These are phyloP conservation scores for Phylloscopus whistleri DNA, from an alignment of 2,113 vertebrate genomes.

Conservation along the genomic window DNA sequence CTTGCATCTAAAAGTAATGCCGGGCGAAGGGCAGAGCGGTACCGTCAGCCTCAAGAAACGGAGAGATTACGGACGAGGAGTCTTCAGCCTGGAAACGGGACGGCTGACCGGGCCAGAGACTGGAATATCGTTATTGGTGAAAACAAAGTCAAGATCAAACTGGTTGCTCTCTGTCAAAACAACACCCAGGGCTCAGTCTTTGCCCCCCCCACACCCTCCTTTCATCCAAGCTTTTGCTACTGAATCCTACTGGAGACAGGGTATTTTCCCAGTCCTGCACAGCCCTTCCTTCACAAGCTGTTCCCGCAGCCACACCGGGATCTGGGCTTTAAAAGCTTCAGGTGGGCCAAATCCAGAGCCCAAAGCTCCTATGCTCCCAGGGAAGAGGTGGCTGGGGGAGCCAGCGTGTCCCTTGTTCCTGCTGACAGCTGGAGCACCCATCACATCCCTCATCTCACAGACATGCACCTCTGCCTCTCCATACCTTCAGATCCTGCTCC, in stretches of 20 bases:
- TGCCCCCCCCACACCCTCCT: neutral
- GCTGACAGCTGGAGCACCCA: neutral
- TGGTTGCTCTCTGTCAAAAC: neutral
- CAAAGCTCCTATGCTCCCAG: neutral
- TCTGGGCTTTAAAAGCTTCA: neutral
- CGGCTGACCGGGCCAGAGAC: neutral
- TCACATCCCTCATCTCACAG: neutral
- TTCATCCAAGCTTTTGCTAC: neutral
- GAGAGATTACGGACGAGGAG: neutral
- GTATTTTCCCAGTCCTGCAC: neutral
- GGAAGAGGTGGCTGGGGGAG: neutral
- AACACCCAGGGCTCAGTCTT: neutral
- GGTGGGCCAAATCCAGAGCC: neutral
- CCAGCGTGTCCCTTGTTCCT: neutral
- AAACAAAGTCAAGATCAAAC: neutral
- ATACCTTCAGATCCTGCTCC: conserved; percentile 90
- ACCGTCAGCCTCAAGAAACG: neutral
- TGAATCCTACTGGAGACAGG: neutral
- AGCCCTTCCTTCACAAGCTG: neutral
- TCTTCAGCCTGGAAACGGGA: neutral
- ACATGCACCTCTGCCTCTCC: neutral
- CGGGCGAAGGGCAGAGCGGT: neutral
- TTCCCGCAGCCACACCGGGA: accelerated
- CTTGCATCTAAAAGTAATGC: neutral
- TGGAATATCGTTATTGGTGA: neutral